Evolutionary conservation across 1,140 invertebrate genomes (phyloP).

Genomic region (Drosophila serrata): DNA sequence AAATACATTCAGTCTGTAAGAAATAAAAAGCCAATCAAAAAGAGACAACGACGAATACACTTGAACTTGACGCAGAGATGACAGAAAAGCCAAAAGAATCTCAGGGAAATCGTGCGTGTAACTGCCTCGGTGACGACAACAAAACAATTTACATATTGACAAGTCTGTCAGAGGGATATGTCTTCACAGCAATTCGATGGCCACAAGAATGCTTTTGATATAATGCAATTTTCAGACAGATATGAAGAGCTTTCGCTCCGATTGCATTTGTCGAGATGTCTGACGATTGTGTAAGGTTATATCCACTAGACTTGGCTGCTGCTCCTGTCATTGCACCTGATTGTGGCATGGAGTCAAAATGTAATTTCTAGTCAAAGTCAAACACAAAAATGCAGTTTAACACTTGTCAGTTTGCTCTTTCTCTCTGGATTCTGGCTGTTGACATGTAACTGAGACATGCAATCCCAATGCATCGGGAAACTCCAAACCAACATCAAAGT

Average conservation of each 20-base stretch:
- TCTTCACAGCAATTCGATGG: constrained; percentile 63
- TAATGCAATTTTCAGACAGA: constrained; percentile 75
- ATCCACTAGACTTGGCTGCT: constrained; percentile 11
- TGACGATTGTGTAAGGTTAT: constrained; percentile 69
- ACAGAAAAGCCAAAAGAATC: constrained; percentile 31
- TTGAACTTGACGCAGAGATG: constrained; percentile 69
- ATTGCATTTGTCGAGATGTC: constrained; percentile 77
- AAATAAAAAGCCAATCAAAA: constrained; percentile 62
- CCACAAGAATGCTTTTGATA: constrained; percentile 77
- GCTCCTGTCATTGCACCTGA: constrained; percentile 50
- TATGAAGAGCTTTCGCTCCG: constrained; percentile 44
- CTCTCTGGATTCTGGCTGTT: neutral
- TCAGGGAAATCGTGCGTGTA: constrained; percentile 69
- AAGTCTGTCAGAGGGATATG: constrained; percentile 68
- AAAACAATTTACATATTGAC: constrained; percentile 80
- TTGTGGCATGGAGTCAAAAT: constrained; percentile 57
- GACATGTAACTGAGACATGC: constrained; percentile 73
- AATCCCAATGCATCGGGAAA: constrained; percentile 59
- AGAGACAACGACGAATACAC: constrained; percentile 47
- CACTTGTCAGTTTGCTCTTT: constrained; percentile 51
- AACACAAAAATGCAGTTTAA: constrained; percentile 79
- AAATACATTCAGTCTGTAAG: constrained; percentile 22
- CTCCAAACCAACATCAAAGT: constrained; percentile 69
- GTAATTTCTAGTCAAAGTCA: constrained; percentile 73
- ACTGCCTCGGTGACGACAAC: constrained; percentile 48